phyloP scores from a whole-genome alignment of 2,888 invertebrate species.

The Tridacna gigas region DNA sequence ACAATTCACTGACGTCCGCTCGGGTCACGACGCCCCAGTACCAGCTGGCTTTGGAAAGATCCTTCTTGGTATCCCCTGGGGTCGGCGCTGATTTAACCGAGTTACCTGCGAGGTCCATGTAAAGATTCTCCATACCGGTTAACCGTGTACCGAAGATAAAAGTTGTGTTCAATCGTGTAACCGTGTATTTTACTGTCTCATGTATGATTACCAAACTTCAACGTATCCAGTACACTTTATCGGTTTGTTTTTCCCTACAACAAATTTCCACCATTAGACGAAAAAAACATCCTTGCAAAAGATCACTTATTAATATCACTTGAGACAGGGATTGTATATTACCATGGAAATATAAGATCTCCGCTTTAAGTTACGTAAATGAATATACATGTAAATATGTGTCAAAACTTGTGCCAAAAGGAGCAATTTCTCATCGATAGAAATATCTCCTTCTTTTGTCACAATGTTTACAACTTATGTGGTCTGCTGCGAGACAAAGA shows the following conservation, averaged over 20 bases:
- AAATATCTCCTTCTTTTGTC: neutral
- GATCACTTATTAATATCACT: too few species aligned
- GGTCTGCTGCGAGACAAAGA: neutral
- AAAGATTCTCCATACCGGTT: conserved; percentile 2
- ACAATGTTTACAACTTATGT: neutral
- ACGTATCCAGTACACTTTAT: too few species aligned
- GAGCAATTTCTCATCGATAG: too few species aligned
- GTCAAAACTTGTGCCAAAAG: too few species aligned
- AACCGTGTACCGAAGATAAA: neutral
- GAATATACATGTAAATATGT: too few species aligned
- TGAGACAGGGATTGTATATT: too few species aligned
- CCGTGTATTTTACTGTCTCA: too few species aligned
- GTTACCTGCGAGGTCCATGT: conserved; percentile 1
- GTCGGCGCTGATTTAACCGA: neutral
- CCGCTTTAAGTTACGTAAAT: too few species aligned
- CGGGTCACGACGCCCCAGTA: conserved; percentile 96
- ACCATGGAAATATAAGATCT: too few species aligned
- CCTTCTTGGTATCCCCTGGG: neutral
- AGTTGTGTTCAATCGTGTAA: too few species aligned
- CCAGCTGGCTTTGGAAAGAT: conserved; percentile 87
- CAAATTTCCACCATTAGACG: neutral
- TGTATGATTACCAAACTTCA: too few species aligned
- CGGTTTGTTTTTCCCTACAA: too few species aligned
- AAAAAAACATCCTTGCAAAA: neutral
- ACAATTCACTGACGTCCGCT: conserved; percentile 96